Evolutionary conservation across 2,113 vertebrate species (phyloP).

Genomic region (Phylloscopus trochiloides): DNA sequence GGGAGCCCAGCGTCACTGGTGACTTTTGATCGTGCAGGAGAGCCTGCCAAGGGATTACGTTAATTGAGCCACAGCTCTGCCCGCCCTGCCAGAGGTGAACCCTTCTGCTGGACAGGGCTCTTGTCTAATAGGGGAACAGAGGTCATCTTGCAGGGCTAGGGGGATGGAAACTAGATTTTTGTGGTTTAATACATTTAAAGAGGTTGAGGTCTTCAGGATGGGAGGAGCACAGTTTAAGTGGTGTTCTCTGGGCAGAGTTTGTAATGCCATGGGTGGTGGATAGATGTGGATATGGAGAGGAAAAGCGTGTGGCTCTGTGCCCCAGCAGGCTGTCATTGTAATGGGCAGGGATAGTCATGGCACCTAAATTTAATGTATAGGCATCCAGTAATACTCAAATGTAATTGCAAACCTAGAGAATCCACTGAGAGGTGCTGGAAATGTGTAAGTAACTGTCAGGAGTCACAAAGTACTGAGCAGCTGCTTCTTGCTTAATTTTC

Average conservation of each 20-base stretch:
- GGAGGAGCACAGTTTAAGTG: neutral
- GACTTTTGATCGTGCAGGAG: neutral
- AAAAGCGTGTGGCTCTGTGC: neutral
- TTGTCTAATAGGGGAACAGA: neutral
- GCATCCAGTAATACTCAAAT: neutral
- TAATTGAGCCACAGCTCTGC: neutral
- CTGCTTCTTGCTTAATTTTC: neutral
- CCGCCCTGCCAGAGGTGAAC: neutral
- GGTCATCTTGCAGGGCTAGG: fast-evolving
- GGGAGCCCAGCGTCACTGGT: neutral
- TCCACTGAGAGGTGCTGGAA: neutral
- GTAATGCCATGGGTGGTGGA: neutral
- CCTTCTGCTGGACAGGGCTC: neutral
- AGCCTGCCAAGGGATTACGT: neutral
- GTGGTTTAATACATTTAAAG: neutral
- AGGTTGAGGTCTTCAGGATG: neutral
- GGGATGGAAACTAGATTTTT: neutral
- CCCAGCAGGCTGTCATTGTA: neutral
- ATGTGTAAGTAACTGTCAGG: neutral
- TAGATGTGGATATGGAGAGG: neutral
- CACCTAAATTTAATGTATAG: neutral
- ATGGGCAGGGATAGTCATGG: neutral
- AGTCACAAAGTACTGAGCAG: neutral
- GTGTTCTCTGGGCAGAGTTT: neutral
- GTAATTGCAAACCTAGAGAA: neutral